These are phyloP conservation scores for Archaeoteleia sp. DNA, from an alignment of 2,888 invertebrate genomes.

Conservation along the genomic window DNA sequence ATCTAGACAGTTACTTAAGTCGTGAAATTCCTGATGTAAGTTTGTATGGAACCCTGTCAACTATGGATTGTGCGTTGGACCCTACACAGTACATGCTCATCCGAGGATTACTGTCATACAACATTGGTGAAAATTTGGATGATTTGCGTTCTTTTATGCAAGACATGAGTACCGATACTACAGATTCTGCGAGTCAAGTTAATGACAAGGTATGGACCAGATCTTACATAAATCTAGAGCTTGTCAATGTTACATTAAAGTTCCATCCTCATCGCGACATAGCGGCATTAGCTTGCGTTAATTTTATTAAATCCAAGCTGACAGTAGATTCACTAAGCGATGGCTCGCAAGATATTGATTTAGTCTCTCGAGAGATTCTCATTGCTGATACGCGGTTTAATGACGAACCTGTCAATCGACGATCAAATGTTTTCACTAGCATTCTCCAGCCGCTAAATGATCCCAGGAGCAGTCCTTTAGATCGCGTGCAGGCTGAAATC, in stretches of 20 bases:
- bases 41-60: constrained; percentile 89
- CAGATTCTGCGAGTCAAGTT: constrained; percentile 38
- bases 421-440: constrained; percentile 90
- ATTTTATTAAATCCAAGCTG: constrained; percentile 92
- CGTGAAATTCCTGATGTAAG: constrained; percentile 83
- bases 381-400: constrained; percentile 85
- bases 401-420: constrained; percentile 81
- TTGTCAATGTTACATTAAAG: constrained; percentile 90
- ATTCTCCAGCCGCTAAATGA: constrained; percentile 88
- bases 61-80: constrained; percentile 88
- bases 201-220: constrained; percentile 82
- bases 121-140: constrained; percentile 90
- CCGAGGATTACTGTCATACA: constrained; percentile 89
- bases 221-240: constrained; percentile 87
- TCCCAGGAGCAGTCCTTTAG: constrained; percentile 71
- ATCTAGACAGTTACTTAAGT: constrained; percentile 80
- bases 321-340: constrained; percentile 92
- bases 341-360: constrained; percentile 91
- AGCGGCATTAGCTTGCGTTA: constrained; percentile 86
- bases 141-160: constrained; percentile 76
- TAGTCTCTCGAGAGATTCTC: constrained; percentile 93
- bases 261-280: constrained; percentile 79
- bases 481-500: constrained; percentile 84
- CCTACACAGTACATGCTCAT: constrained; percentile 91
- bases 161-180: constrained; percentile 44